Evolutionary conservation across 2,797 vertebrate species (phyloP).

Genomic region (Girardinus metallicus): DNA sequence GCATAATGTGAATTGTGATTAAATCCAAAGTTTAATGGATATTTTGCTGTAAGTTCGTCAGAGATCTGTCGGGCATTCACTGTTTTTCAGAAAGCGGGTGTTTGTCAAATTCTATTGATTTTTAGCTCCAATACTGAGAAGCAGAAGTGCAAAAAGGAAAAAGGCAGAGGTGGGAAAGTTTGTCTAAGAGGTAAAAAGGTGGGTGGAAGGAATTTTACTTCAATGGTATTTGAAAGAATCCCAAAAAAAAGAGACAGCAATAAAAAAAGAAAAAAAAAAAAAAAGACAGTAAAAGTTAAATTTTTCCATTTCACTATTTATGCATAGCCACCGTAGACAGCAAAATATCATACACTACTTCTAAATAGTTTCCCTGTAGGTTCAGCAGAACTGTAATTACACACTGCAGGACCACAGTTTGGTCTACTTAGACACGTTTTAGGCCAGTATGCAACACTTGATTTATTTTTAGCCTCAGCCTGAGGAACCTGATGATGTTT

Average conservation of each 20-base stretch:
- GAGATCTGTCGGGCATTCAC: background rate
- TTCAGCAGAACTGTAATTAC: constrained; percentile 51
- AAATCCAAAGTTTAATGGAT: background rate
- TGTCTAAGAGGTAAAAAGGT: constrained; percentile 10
- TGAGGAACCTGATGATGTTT: constrained; percentile 9
- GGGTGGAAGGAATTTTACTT: background rate
- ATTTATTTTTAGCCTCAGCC: constrained; percentile 43
- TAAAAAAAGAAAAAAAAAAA: constrained; percentile 7
- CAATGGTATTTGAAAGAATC: background rate
- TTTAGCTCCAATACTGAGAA: constrained; percentile 16
- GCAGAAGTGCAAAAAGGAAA: constrained; percentile 8
- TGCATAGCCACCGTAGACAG: background rate
- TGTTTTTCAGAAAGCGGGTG: background rate
- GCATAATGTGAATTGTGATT: background rate
- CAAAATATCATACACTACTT: constrained; percentile 30
- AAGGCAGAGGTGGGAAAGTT: background rate
- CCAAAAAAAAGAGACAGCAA: background rate
- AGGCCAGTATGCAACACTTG: constrained; percentile 34
- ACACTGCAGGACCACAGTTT: constrained; percentile 54
- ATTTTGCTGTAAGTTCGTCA: background rate
- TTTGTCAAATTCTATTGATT: constrained; percentile 10
- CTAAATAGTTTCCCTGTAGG: constrained; percentile 37
- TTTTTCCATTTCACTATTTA: background rate
- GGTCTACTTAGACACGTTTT: constrained; percentile 40
- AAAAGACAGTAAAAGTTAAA: background rate